Base-by-base conservation (phyloP, 2,113 vertebrate species). In the Polypterus bichir region DNA sequence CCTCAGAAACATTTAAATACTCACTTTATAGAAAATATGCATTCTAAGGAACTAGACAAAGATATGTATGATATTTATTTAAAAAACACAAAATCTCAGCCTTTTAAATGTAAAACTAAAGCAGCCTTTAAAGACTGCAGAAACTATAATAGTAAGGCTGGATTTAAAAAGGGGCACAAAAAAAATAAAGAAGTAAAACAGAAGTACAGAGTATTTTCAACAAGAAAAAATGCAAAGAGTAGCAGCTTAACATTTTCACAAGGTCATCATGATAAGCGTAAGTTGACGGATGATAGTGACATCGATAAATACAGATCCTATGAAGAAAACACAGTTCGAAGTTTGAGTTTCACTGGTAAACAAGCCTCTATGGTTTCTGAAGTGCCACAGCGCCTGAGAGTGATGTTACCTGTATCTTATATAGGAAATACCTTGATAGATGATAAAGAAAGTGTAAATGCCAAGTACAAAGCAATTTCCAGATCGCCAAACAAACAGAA, bases 271-370 rank as follows among this genome's bases (percentile, higher is more conserved):
- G 27, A 57, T 8, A 57, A 27, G 4, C 9, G 7, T 4, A 9
- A 7, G 27, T 45, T 5, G 2, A 5, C 56, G 44, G 7, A 7
- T 57, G 6, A 44, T 3, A 44, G 7, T 44, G 56, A 57, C 5
- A 44, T 45, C 56, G 27, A 57, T 5, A 57, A 11, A 9, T 7
- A 9, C 9, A 57, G 27, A 45, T 27, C 11, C 45, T 8, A 46
- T 11, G 52, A 49, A 70, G 67, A 61, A 70, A 71, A 73, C 65
- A 64, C 0, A 51, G 66, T 48, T 0, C 58, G 61, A 52, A 61
- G 27, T 69, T 69, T 11, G 2, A 46, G 55, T 9, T 9, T 10
- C n/a, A 6, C 62, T 52, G 49, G 4, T 54, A 51, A 64, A 64
- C 59, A 11, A 44, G 51, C 48, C 47, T 8, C 59, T 27, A 49